These are phyloP conservation scores for Nyctibius bracteatus DNA, from an alignment of 2,113 vertebrate genomes.

Conservation along the genomic window DNA sequence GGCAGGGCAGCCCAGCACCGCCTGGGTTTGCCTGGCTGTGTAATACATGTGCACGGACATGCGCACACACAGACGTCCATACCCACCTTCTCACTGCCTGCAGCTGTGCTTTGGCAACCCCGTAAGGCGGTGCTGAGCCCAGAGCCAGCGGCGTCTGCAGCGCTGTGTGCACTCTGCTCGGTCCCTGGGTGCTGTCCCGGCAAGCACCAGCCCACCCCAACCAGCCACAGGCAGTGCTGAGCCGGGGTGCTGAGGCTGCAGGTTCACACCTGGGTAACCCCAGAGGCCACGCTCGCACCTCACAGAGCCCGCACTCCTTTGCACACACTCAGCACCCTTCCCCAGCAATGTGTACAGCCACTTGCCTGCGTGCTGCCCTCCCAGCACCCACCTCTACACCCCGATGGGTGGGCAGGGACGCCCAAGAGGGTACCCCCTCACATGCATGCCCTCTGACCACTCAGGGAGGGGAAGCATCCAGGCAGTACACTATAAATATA, in stretches of 20 bases:
- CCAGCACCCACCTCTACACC: neutral
- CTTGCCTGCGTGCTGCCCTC: fast-evolving
- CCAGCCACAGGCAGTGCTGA: neutral
- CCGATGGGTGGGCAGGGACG: fast-evolving
- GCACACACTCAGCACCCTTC: fast-evolving
- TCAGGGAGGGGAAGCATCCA: neutral
- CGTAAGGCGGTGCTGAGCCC: neutral
- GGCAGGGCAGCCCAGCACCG: neutral
- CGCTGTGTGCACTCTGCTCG: fast-evolving
- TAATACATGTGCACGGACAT: fast-evolving
- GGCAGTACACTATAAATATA: conserved; percentile 76
- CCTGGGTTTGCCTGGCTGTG: neutral
- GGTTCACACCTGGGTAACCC: neutral
- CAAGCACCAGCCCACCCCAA: neutral
- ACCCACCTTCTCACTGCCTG: neutral
- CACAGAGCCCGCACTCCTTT: neutral
- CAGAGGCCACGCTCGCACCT: neutral
- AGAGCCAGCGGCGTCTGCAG: fast-evolving
- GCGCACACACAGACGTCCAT: fast-evolving
- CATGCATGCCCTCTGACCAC: neutral
- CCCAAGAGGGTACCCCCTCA: fast-evolving
- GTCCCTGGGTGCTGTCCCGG: neutral
- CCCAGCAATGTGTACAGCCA: neutral
- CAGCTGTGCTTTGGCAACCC: neutral
- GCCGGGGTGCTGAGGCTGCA: neutral